Evolutionary conservation across 2,888 invertebrate species (phyloP), one percentile per base, ranked within the genome.

Genomic region (Oscheius myriophilus): DNA sequence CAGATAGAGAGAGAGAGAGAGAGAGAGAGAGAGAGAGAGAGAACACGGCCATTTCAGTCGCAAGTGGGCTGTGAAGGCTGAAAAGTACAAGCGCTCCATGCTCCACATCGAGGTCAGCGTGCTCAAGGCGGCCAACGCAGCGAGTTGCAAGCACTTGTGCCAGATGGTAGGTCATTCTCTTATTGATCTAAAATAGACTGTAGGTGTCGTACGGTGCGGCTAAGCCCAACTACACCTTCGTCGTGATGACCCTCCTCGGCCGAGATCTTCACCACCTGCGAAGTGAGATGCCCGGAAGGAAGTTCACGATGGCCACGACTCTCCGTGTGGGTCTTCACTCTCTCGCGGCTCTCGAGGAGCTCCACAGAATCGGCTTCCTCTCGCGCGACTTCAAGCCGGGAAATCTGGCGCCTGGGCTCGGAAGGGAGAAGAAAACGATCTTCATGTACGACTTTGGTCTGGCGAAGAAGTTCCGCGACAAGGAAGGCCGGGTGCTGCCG

Each of bases 311-410:
- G 9, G 69, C 75, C 52, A 83, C 83, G 2, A 78, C 78, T 12
- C 64, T 80, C 55, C 70, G 78, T 9, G 51, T 81, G 33, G 81
- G 72, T 11, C 65, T 73, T 11, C 78, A 81, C 67, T 78, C 82
- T 4, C 61, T 71, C 21, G 70, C 79, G 75, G 82, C 79, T 1
- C 72, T 80, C 51, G 73, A 79, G 66, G 82, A 82, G 53, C 72
- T 82, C 4, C 82, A 82, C 55, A 67, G 70, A 12, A 67, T 78
- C 43, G 79, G 82, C 11, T 81, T 70, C 66, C 65, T 82, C 18
- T 76, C 75, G 1, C 76, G 83, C 51, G 83, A 83, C 73, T 71
- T 83, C 45, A 83, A 83, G 65, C 82, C 83, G 3, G 79, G 82
- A 62, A 83, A 83, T 54, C 80, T 83, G 55, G 83, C 81, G 11